Evolutionary conservation across 2,113 vertebrate species (phyloP), one percentile per base, ranked within the genome.

Genomic region (Pterocles orientalis): DNA sequence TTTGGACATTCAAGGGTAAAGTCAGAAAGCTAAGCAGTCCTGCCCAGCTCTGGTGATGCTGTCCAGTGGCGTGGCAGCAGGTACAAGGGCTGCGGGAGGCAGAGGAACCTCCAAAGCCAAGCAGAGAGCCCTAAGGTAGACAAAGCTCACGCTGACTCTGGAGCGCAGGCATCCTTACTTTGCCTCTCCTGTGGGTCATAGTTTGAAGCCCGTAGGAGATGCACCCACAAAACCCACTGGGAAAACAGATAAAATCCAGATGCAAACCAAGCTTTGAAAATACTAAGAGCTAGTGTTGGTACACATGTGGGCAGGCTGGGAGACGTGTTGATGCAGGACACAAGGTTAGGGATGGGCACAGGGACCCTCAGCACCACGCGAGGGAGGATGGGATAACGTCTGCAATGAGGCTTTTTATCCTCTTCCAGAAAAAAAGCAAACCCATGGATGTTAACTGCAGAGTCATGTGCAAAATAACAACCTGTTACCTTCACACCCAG

Each of bases 261-360:
- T 7, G 25, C 7, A 77, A 90, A 79, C 4, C 16, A 62, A 65
- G 51, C 41, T 90, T 79, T 61, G 48, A 82, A 61, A 8, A 8
- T 62, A 53, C 56, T 11, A 28, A 51, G 24, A 76, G 33, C 33
- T 51, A 20, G 19, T 6, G 18, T 54, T 62, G 39, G 12, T 10
- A 14, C 2, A 10, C 17, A 6, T 0, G 4, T 3, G 3, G 41
- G 47, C 34, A 45, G 45, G 34, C 34, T 28, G 3, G 2, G 56
- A 48, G 53, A 10, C 4, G 15, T 13, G 18, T 3, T 48, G 28
- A 34, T 66, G 72, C 50, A 70, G 43, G 17, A 65, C 7, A 11
- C 57, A 0, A 1, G 39, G 5, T 28, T 1, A 45, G 29, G 28
- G 58, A 12, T 2, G 26, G 50, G 69, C 81, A 53, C 5, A 2